Percentiles rank a stretch among this genome's conserved stretches.
phyloP scores from a whole-genome alignment of 2,113 vertebrate genomes.

The Agapornis roseicollis region DNA sequence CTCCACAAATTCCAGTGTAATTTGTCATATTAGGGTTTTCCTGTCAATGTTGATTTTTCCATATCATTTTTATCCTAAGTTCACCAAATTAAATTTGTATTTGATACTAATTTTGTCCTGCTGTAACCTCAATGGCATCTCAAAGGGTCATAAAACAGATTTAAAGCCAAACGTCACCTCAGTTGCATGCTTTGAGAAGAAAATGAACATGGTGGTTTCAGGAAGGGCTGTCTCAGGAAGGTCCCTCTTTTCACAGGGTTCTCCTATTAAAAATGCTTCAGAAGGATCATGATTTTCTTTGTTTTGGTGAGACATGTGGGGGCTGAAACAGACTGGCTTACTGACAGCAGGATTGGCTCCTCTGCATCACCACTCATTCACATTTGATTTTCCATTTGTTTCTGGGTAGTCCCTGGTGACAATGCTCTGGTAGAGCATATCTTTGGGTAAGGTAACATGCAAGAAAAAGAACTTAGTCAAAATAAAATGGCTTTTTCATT shows the following conservation, averaged over 20 bases:
- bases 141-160: neutral
- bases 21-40: neutral
- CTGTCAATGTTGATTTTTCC: neutral
- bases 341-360: neutral
- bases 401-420: neutral
- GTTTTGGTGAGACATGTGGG: neutral
- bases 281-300: neutral
- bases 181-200: neutral
- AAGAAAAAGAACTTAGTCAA: neutral
- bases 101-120: neutral
- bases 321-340: neutral
- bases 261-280: neutral
- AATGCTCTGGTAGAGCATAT: neutral
- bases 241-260: neutral
- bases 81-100: neutral
- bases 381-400: neutral
- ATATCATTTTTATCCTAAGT: neutral
- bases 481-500: neutral
- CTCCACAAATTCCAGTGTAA: neutral
- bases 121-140: neutral
- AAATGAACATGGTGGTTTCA: neutral
- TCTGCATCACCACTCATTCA: neutral
- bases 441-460: neutral
- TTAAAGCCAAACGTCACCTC: neutral
- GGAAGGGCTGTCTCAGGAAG: neutral